A percentile compares a stretch with the other conserved stretches of the same genome.
phyloP scores from a whole-genome alignment of 2,113 vertebrate species.

The Epinephelus lanceolatus region DNA sequence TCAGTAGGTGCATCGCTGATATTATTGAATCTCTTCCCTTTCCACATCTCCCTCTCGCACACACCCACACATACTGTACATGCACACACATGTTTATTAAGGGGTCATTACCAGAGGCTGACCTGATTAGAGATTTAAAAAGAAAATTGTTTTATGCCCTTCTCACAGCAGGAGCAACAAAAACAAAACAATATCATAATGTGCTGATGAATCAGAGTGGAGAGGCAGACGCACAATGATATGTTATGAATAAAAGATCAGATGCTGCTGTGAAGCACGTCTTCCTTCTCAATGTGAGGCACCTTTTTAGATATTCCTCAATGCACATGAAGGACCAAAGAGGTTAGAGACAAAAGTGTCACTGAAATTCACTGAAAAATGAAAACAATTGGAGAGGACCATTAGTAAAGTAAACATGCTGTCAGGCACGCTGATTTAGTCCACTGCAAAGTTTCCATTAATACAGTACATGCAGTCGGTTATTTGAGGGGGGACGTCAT shows the following conservation, averaged over 20 bases:
- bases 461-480: background rate
- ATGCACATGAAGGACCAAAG: conserved; percentile 43
- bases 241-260: conserved; percentile 77
- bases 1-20: background rate
- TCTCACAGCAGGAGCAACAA: conserved; percentile 19
- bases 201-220: conserved; percentile 61
- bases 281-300: conserved; percentile 50
- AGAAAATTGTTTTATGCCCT: conserved; percentile 42
- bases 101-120: conserved; percentile 46
- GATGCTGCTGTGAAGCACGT: conserved; percentile 46
- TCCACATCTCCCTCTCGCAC: background rate
- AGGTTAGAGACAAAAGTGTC: conserved; percentile 42
- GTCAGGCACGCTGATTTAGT: conserved; percentile 45
- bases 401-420: conserved; percentile 52
- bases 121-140: conserved; percentile 53
- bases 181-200: conserved; percentile 68
- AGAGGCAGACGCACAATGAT: conserved; percentile 41
- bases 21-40: background rate
- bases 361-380: conserved; percentile 43
- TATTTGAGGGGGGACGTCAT: too few species aligned
- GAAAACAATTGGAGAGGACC: conserved; percentile 21
- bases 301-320: conserved; percentile 58
- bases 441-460: conserved; percentile 21
- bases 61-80: background rate
- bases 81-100: conserved; percentile 13